These are phyloP conservation scores for Alloscopus bannaensis DNA, from an alignment of 2,888 invertebrate species.

Conservation along the genomic window DNA sequence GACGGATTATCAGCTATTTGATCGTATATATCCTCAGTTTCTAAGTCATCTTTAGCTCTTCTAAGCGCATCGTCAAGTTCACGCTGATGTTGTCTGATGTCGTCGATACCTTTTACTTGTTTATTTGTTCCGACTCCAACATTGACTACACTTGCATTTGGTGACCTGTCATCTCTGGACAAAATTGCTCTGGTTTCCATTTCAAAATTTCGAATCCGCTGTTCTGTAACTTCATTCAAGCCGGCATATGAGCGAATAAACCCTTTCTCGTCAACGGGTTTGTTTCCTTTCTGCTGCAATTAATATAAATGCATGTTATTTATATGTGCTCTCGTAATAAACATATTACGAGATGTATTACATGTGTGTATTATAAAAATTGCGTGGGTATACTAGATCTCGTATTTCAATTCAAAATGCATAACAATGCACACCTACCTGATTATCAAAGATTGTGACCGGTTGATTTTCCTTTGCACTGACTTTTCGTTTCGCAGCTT, in stretches of 20 bases:
- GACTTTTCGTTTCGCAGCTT: slow-evolving; percentile 72
- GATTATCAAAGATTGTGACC: slow-evolving; percentile 21
- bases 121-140: slow-evolving; percentile 50
- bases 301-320: not conserved
- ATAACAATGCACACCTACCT: too few relatives aligned
- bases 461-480: slow-evolving; percentile 59
- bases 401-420: too few relatives aligned
- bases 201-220: slow-evolving; percentile 83
- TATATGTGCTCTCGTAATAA: too few relatives aligned
- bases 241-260: slow-evolving; percentile 79
- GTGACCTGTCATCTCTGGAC: slow-evolving; percentile 72
- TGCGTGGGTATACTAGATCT: too few relatives aligned
- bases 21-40: slow-evolving; percentile 78
- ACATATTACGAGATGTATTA: too few relatives aligned
- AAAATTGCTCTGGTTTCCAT: slow-evolving; percentile 86
- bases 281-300: slow-evolving; percentile 19
- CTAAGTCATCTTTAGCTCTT: slow-evolving; percentile 78
- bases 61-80: slow-evolving; percentile 78
- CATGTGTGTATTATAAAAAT: too few relatives aligned
- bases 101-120: slow-evolving; percentile 66
- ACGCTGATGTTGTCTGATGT: slow-evolving; percentile 75
- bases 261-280: slow-evolving; percentile 75
- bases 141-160: slow-evolving; percentile 75
- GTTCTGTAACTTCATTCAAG: slow-evolving; percentile 79
- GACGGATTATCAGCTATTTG: slow-evolving; percentile 77